phyloP scores from a whole-genome alignment of 2,113 vertebrate species.

The Probosciger aterrimus region DNA sequence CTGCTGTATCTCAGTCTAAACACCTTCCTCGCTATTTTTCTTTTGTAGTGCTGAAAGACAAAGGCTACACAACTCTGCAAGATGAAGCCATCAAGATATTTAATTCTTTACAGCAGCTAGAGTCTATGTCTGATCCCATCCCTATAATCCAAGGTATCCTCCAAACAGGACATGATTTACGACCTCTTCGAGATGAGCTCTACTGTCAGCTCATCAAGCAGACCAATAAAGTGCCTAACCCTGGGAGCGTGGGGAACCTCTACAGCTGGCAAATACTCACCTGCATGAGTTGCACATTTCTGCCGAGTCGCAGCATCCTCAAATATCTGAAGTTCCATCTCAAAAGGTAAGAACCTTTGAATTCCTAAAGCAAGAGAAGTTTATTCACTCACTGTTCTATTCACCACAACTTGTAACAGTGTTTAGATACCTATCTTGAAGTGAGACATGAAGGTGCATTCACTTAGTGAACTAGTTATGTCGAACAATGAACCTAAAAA shows the following conservation, averaged over 20 bases:
- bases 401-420: neutral
- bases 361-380: neutral
- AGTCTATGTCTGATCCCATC: constrained; percentile 85
- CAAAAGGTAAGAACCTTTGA: constrained; percentile 79
- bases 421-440: neutral
- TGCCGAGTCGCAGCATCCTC: constrained; percentile 86
- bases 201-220: constrained; percentile 98
- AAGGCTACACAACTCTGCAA: constrained; percentile 90
- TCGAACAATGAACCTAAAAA: neutral
- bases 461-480: neutral
- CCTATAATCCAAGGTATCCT: constrained; percentile 91
- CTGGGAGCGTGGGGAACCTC: constrained; percentile 80
- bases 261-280: constrained; percentile 89
- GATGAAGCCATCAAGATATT: constrained; percentile 94
- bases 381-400: neutral
- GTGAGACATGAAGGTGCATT: neutral
- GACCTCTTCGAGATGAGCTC: constrained; percentile 89
- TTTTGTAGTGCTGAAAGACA: constrained; percentile 78
- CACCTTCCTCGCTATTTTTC: neutral
- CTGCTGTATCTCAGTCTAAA: neutral
- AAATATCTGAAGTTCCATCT: constrained; percentile 95
- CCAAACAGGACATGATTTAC: constrained; percentile 89
- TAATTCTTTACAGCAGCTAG: constrained; percentile 90
- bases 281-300: constrained; percentile 90
- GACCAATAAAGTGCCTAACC: constrained; percentile 84